A percentile compares a stretch with the other conserved stretches of the same genome.
Conservation (phyloP, 1,140 invertebrate genomes). For the Zaprionus lachaisei region DNA sequence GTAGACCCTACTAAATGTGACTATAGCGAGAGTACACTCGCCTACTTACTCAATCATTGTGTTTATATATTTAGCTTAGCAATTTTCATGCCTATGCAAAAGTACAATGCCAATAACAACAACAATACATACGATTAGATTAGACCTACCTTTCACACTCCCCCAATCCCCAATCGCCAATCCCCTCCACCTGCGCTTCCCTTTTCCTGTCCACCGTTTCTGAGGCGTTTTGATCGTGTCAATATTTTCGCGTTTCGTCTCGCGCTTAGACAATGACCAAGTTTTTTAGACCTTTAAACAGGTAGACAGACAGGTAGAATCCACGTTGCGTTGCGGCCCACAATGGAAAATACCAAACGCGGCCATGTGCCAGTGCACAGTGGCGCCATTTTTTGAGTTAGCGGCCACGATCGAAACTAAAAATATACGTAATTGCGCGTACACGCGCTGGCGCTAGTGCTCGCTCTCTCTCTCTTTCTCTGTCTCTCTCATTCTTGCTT, state of each 20-base stretch:
- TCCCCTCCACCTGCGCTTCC: not conserved
- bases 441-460: not conserved
- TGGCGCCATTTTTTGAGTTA: conserved; percentile 39
- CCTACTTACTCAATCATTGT: conserved; percentile 19
- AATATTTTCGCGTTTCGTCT: conserved; percentile 65
- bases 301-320: conserved; percentile 15
- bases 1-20: not conserved
- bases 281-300: conserved; percentile 45
- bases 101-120: conserved; percentile 44
- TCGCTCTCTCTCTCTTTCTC: not conserved
- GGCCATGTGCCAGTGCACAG: conserved; percentile 4
- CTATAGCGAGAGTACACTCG: not conserved
- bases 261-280: conserved; percentile 62
- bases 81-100: conserved; percentile 73
- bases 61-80: conserved; percentile 70
- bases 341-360: conserved; percentile 59
- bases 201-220: not conserved
- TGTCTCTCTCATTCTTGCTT: conserved; percentile 9
- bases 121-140: conserved; percentile 8
- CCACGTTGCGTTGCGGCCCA: conserved; percentile 3
- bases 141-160: not conserved
- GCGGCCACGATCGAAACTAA: conserved; percentile 38
- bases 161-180: not conserved
- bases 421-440: conserved; percentile 25
- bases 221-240: conserved; percentile 54